Evolutionary conservation across 2,797 vertebrate genomes (phyloP).

Genomic region (Chloroceryle amazona): DNA sequence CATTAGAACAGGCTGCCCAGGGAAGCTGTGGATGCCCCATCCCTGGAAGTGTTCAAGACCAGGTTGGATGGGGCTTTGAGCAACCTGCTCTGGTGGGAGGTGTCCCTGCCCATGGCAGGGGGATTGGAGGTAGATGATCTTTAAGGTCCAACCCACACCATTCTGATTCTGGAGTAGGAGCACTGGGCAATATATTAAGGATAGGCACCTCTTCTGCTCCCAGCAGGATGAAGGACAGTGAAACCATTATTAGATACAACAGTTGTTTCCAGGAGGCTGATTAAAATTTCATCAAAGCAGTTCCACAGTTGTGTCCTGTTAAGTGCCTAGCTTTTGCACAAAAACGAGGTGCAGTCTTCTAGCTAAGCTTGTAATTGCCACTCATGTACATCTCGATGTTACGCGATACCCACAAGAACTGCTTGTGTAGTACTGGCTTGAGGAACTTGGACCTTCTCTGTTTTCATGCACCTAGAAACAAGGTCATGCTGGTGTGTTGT

Average conservation of each 20-base stretch:
- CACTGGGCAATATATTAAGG: not conserved
- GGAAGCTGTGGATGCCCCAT: not conserved
- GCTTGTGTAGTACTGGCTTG: not conserved
- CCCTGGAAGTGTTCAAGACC: not conserved
- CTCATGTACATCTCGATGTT: no score
- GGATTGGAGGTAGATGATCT: not conserved
- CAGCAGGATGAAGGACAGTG: not conserved
- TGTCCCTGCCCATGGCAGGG: not conserved
- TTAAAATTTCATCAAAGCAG: not conserved
- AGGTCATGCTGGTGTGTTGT: not conserved
- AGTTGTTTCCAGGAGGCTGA: not conserved
- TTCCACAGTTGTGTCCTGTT: not conserved
- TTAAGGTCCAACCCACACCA: not conserved
- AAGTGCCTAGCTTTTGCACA: not conserved
- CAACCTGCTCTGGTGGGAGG: not conserved
- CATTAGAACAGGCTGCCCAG: not conserved
- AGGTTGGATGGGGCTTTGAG: no score
- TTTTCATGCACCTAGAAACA: not conserved
- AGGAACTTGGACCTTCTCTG: not conserved
- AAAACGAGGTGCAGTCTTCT: not conserved
- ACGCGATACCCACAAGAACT: not conserved
- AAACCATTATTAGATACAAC: rapidly evolving
- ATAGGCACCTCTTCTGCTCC: not conserved
- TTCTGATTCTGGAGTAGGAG: not conserved
- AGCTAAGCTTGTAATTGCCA: not conserved